Percentiles rank a stretch among this genome's conserved stretches.
Conservation (phyloP, 2,113 vertebrate genomes). For the Variabilichromis moorii region DNA sequence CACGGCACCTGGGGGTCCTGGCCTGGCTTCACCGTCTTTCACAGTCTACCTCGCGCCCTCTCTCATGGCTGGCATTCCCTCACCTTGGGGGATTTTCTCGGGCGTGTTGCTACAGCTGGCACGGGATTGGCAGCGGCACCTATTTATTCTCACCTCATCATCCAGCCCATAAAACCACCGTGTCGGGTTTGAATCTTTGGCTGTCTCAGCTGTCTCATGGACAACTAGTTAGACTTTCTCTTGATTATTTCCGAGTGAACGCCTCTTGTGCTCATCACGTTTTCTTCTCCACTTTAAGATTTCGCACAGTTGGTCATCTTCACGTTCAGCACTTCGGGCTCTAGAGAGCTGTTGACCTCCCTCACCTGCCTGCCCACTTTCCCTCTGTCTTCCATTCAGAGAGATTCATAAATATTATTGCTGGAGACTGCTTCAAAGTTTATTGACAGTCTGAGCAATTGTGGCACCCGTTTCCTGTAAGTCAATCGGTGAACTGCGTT, state of each 20-base stretch:
- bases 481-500: background rate
- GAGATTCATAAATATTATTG: background rate
- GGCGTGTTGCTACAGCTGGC: background rate
- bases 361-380: background rate
- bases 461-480: background rate
- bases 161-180: background rate
- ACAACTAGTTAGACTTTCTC: background rate
- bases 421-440: background rate
- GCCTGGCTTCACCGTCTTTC: background rate
- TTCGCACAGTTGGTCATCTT: background rate
- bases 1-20: background rate
- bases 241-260: background rate
- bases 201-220: background rate
- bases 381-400: background rate
- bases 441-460: background rate
- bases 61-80: background rate
- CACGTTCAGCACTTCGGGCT: background rate
- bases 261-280: background rate
- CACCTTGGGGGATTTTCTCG: background rate
- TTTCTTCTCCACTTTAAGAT: background rate
- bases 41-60: background rate
- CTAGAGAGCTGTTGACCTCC: background rate
- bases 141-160: background rate
- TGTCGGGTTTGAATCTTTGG: background rate
- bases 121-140: background rate